phyloP scores from a whole-genome alignment of 1,140 invertebrate genomes.

The Daktulosphaira vitifoliae region DNA sequence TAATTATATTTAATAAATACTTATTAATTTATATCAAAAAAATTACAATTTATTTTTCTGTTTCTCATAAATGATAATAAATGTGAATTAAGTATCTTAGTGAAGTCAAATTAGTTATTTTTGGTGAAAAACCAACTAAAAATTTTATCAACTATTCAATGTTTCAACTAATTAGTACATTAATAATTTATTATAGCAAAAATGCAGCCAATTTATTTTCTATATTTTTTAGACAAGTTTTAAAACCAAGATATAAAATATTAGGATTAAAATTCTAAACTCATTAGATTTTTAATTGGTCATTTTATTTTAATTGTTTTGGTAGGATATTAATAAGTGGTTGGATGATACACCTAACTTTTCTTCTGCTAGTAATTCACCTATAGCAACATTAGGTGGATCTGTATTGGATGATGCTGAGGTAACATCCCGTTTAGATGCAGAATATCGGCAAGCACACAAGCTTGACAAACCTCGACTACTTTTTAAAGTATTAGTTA shows the following conservation, averaged over 20 bases:
- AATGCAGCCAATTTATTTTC: no score
- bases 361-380: constrained; percentile 63
- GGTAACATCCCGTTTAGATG: constrained; percentile 42
- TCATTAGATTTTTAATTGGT: constrained; percentile 26
- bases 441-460: constrained; percentile 42
- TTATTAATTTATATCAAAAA: no score
- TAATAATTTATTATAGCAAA: no score
- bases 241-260: not conserved
- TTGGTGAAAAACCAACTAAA: no score
- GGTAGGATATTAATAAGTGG: constrained; percentile 75
- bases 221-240: not conserved
- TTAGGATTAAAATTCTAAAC: constrained; percentile 10
- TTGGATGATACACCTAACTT: constrained; percentile 71
- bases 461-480: constrained; percentile 29
- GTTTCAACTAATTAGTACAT: no score
- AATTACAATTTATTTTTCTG: no score
- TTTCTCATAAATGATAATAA: no score
- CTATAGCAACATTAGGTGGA: constrained; percentile 39
- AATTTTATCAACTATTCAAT: no score
- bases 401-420: constrained; percentile 37
- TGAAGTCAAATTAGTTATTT: no score
- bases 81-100: no score
- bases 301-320: constrained; percentile 8
- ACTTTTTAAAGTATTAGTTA: constrained; percentile 27
- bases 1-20: no score